A percentile compares a stretch with the other conserved stretches of the same genome.
phyloP scores from a whole-genome alignment of 2,888 invertebrate species.

The Thymelicus lineola region DNA sequence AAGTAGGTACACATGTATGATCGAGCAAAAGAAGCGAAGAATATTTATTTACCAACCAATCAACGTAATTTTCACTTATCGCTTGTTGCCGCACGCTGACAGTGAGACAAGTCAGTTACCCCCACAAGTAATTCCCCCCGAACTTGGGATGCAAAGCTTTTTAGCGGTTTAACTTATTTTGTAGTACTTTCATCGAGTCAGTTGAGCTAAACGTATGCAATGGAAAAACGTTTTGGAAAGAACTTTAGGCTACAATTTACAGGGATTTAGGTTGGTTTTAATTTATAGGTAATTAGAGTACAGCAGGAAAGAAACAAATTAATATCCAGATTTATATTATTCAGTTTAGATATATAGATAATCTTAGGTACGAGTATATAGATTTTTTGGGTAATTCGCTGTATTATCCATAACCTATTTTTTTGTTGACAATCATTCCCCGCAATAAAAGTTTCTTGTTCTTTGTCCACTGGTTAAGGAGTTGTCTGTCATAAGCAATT shows the following conservation, averaged over 20 bases:
- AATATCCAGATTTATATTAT: no score
- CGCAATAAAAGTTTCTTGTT: no score
- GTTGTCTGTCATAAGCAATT: no score
- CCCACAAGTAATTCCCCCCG: slow-evolving; percentile 18
- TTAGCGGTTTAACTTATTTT: slow-evolving; percentile 38
- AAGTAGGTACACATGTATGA: no score
- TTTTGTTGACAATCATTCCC: no score
- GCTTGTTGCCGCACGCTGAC: background rate
- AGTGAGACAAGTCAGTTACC: slow-evolving; percentile 16
- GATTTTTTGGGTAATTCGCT: no score
- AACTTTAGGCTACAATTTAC: slow-evolving; percentile 1
- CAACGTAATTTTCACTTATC: background rate
- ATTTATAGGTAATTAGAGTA: background rate
- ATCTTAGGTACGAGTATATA: no score
- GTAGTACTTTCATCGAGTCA: slow-evolving; percentile 34
- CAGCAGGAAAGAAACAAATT: background rate
- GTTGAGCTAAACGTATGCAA: slow-evolving; percentile 20
- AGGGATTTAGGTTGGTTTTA: background rate
- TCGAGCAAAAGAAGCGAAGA: no score
- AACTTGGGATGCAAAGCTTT: slow-evolving; percentile 36
- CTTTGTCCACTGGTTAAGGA: no score
- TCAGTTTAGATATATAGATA: no score
- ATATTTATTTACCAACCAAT: no score
- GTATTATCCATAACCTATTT: no score
- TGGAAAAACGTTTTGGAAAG: slow-evolving; percentile 9